A percentile compares a stretch with the other conserved stretches of the same genome.
Conservation (phyloP, 2,797 vertebrate species). For the Hydrolagus colliei region DNA sequence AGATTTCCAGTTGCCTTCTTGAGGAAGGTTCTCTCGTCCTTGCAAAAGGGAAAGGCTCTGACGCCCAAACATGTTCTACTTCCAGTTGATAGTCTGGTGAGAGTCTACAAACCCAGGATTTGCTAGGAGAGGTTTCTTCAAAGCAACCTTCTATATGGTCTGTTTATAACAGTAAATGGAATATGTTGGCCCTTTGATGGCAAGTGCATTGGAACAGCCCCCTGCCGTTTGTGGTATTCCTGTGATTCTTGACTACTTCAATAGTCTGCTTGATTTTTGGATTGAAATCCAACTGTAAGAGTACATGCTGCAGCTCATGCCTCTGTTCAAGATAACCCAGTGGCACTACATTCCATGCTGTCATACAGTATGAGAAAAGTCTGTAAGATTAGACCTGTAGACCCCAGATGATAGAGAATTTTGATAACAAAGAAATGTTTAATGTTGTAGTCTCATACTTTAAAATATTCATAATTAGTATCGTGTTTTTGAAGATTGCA, state of each 20-base stretch:
- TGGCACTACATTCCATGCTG: conserved; percentile 19
- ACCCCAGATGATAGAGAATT: conserved; percentile 28
- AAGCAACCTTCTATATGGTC: background rate
- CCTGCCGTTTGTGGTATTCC: conserved; percentile 20
- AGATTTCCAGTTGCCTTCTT: background rate
- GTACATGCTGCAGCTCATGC: background rate
- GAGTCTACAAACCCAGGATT: background rate
- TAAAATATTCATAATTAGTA: conserved; percentile 30
- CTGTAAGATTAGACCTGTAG: background rate
- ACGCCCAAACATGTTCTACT: background rate
- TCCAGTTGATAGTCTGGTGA: background rate
- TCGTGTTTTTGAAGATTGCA: conserved; percentile 19
- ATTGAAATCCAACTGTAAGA: conserved; percentile 16
- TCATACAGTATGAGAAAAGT: conserved; percentile 9
- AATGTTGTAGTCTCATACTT: conserved; percentile 28
- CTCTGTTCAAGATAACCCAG: conserved; percentile 20
- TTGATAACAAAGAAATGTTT: conserved; percentile 31
- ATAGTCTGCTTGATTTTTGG: conserved; percentile 25
- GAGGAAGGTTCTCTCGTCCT: background rate
- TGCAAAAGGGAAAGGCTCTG: background rate
- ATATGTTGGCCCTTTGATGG: conserved; percentile 16
- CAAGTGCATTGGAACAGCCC: conserved; percentile 18
- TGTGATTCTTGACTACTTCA: conserved; percentile 19
- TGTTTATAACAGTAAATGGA: conserved; percentile 31
- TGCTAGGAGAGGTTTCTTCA: conserved; percentile 14